Evolutionary conservation across 2,113 vertebrate genomes (phyloP), one percentile per base, ranked within the genome.

Genomic region (Oceanites oceanicus): DNA sequence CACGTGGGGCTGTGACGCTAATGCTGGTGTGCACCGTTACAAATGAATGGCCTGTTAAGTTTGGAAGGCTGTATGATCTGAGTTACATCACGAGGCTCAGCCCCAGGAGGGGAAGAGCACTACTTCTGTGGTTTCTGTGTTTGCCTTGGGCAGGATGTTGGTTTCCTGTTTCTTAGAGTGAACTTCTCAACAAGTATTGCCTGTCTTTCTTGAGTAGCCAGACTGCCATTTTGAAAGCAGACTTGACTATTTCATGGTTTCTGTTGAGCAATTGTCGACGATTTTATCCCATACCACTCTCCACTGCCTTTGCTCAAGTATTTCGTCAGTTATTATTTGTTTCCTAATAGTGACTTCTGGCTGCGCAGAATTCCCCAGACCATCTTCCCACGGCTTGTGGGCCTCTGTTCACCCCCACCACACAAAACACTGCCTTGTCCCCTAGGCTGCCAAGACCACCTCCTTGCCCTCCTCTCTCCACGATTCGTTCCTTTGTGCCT

Each of bases 1-100:
- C 29, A 15, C 0, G 0, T 12, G 34, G 80, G 58, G n/a, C 40
- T 52, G 18, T 23, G 82, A 53, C 34, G 44, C 50, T 45, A 6
- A 44, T 30, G 49, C 7, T 66, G 42, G 7, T 32, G 56, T 40
- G 32, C 8, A 18, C 16, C 6, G 0, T 59, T 49, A 36, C 8
- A 34, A 1, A 19, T 3, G 8, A 42, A 32, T 8, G 17, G 22
- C 23, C 19, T 80, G 6, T 18, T 65, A 19, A 40, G 10, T 45
- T 14, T n/a, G 63, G 20, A 52, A 68, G 34, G 40, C 13, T 73
- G 1, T 19, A 5, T 29, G 67, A 34, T 10, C 34, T 27, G 10
- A 59, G 4, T 47, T 26, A 32, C 7, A 27, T 7, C 45, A 49
- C 0, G 0, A 59, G 38, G 26, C 56, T 88, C 56, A 58, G 91